These are phyloP conservation scores for Catharus ustulatus DNA, from an alignment of 2,797 vertebrate species.

Conservation along the genomic window DNA sequence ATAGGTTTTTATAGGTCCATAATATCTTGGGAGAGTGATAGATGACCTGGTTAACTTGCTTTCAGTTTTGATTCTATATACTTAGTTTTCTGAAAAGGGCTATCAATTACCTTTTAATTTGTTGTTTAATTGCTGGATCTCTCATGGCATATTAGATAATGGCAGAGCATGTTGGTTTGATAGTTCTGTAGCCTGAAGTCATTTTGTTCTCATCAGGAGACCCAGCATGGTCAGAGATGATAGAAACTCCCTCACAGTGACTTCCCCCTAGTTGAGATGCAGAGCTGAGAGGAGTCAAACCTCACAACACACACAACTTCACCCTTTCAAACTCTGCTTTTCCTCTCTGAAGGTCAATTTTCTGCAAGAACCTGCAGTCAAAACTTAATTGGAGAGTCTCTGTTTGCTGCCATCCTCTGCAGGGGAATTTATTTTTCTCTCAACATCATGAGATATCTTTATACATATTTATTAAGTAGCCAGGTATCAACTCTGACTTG, in stretches of 20 bases:
- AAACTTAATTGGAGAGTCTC: background rate
- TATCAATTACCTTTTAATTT: background rate
- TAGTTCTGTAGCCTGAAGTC: background rate
- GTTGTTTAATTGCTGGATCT: background rate
- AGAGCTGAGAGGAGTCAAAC: background rate
- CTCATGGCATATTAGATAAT: background rate
- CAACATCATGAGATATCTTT: background rate
- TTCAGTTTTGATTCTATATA: background rate
- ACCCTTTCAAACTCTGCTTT: background rate
- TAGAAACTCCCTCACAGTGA: background rate
- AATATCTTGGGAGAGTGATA: background rate
- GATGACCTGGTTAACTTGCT: background rate
- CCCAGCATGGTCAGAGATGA: background rate
- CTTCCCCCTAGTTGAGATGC: accelerated
- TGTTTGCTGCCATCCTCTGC: background rate
- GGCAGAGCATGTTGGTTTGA: background rate
- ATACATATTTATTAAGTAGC: background rate
- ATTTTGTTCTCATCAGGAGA: background rate
- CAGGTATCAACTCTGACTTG: background rate
- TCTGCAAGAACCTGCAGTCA: background rate
- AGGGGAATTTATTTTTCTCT: background rate
- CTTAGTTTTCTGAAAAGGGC: background rate
- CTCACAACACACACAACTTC: background rate
- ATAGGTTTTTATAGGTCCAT: background rate
- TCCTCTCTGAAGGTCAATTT: background rate